Base-by-base conservation (phyloP, 1,140 invertebrate genomes). In the Drusus annulatus region DNA sequence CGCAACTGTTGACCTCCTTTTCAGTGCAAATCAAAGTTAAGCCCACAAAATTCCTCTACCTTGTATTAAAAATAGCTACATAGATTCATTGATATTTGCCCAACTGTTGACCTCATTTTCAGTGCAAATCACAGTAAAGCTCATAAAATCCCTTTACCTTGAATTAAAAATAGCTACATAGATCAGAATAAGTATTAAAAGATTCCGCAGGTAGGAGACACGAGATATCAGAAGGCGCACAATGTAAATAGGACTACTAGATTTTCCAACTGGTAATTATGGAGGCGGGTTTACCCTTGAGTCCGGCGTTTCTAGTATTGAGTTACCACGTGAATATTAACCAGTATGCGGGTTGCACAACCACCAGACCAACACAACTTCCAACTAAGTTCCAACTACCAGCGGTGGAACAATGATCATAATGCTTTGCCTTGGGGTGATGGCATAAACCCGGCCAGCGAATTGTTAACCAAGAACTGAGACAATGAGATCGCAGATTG, bases 291-390 rank as follows among this genome's bases (percentile, higher is more conserved):
- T 69, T 77, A 80, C 79, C 81, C 79, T 80, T 78, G 68, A 79
- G 52, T 79, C 28, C 3, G 36, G 54, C n/a, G 75, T 75, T 76
- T 77, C 68, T 74, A 80, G 73, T 82, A 76, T 78, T 69, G 81
- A 82, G 54, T 80, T 80, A 75, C 62, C 78, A 73, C 60, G 69
- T 79, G 80, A 74, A 78, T 78, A 77, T 79, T 51, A 76, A 82
- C 74, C 78, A 79, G 68, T 74, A 81, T 81, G 76, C 80, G 76
- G 80, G 80, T 81, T 81, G 76, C 74, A 62, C 68, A 81, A 81
- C 68, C 36, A 45, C 36, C 36, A 45, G 36, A 45, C 36, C 10
- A 45, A 45, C 36, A 45, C 36, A 13, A 45, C 36, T 45, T 45
- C 36, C 36, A 45, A 45, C 10, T 45, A 13, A 10, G 36, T 45